phyloP scores from a whole-genome alignment of 2,797 vertebrate genomes.

The Propithecus deckenii region DNA sequence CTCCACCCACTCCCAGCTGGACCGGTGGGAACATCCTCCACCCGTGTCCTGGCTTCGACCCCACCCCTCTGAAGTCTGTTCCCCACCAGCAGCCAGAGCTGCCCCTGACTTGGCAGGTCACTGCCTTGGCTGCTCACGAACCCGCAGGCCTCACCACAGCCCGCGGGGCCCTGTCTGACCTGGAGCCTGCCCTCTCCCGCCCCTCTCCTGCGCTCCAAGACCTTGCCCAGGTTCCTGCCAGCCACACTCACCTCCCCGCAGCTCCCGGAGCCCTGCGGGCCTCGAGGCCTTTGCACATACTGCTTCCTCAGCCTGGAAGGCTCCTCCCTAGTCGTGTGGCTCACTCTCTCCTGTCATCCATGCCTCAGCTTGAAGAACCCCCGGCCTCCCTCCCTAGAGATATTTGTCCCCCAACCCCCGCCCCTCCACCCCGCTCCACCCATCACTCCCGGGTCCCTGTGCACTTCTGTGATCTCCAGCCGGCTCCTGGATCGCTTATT shows the following conservation, averaged over 20 bases:
- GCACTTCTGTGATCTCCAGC: background rate
- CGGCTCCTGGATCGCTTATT: background rate
- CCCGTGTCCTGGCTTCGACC: background rate
- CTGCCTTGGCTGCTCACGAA: background rate
- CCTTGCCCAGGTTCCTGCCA: background rate
- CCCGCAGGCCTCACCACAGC: background rate
- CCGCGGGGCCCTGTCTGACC: accelerated
- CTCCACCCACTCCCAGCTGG: background rate
- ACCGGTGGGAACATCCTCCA: background rate
- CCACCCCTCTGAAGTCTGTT: background rate
- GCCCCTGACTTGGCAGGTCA: background rate
- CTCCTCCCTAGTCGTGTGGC: no score
- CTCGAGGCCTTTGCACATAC: background rate
- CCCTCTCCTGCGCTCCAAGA: background rate
- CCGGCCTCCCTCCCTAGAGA: background rate
- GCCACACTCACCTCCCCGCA: background rate
- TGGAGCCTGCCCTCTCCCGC: background rate
- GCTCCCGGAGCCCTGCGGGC: background rate
- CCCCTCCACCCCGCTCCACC: background rate
- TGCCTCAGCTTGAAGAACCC: background rate
- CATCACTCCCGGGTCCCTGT: background rate
- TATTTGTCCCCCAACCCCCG: background rate
- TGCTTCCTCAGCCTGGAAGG: background rate
- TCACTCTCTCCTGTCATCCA: background rate
- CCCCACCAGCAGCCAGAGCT: background rate